Conservation (phyloP, 2,113 vertebrate genomes). For the Okapia johnstoni region DNA sequence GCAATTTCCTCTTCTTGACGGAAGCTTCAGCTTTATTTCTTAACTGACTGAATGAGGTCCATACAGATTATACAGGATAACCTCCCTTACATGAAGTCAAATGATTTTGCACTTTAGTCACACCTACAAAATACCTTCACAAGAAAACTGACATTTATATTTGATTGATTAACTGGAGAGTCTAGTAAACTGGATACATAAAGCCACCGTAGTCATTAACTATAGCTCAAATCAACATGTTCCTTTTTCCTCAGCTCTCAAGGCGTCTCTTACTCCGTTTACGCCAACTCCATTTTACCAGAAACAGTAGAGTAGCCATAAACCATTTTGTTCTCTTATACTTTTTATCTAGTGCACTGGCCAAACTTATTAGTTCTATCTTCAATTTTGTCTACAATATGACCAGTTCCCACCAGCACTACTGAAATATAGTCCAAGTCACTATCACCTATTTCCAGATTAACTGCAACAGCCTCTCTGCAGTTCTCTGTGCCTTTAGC, state of each 20-base stretch:
- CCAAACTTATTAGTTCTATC: background rate
- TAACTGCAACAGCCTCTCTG: background rate
- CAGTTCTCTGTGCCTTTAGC: background rate
- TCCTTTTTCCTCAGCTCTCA: background rate
- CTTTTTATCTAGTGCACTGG: too few relatives aligned
- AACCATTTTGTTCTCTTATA: background rate
- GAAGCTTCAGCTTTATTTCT: background rate
- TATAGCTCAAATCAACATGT: background rate
- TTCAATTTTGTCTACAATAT: background rate
- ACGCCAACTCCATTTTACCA: background rate
- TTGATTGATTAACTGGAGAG: background rate
- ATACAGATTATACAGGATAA: accelerated
- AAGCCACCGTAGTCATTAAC: background rate
- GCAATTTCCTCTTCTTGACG: background rate
- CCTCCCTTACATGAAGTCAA: background rate
- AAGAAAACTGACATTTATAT: background rate
- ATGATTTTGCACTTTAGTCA: background rate
- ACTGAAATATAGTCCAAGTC: background rate
- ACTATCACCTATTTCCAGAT: background rate
- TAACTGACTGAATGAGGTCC: background rate
- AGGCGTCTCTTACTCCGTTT: background rate
- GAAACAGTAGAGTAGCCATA: background rate
- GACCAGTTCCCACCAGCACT: background rate
- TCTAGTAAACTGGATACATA: background rate
- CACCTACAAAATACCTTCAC: background rate